These are phyloP conservation scores for Cassiopea xamachana DNA, from an alignment of 30 jellyfish, hydroid and myxozoan species.

Conservation along the genomic window DNA sequence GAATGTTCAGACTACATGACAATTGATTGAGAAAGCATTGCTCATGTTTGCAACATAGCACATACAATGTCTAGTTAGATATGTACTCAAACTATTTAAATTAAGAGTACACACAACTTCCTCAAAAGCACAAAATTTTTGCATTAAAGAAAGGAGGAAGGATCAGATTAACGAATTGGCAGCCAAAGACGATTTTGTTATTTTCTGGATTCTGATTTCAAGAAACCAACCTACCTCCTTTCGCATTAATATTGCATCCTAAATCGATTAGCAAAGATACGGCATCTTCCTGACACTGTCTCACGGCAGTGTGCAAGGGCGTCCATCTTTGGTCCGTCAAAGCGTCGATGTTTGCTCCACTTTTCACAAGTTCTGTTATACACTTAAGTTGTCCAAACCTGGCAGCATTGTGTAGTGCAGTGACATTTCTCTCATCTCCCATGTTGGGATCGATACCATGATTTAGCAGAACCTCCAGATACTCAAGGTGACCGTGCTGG, in stretches of 20 bases:
- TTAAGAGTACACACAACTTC: too few species aligned
- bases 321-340: constrained; percentile 66
- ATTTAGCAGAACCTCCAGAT: constrained; percentile 32
- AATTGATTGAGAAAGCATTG: too few species aligned
- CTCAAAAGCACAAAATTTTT: too few species aligned
- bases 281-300: constrained; percentile 84
- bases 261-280: constrained; percentile 51
- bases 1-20: too few species aligned
- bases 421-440: constrained; percentile 17
- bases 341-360: constrained; percentile 77
- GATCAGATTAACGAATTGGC: too few species aligned
- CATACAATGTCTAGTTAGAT: too few species aligned
- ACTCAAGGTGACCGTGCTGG: constrained; percentile 58
- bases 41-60: too few species aligned
- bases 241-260: constrained; percentile 65
- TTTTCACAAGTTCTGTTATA: constrained; percentile 54
- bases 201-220: too few species aligned
- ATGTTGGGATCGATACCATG: constrained; percentile 61
- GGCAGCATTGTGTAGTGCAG: constrained; percentile 79
- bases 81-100: too few species aligned
- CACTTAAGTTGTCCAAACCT: constrained; percentile 70
- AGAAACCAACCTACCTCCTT: constrained; percentile 44
- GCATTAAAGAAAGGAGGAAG: too few species aligned
- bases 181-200: too few species aligned
- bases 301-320: constrained; percentile 86